phyloP scores from a whole-genome alignment of 2,888 invertebrate genomes.

The Drosophila cracens region DNA sequence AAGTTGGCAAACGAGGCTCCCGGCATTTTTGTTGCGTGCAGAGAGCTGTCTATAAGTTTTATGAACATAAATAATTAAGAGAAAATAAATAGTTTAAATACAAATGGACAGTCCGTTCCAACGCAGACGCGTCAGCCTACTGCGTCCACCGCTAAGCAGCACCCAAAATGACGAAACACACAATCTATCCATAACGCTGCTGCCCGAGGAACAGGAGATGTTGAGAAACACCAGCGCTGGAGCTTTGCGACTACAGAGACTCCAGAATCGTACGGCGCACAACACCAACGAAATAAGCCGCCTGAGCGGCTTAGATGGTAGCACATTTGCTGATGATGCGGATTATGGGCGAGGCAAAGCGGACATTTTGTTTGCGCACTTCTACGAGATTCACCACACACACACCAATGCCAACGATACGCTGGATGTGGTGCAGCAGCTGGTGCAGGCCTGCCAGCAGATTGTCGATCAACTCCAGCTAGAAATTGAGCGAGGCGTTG shows the following conservation, averaged over 20 bases:
- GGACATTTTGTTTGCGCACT: conserved; percentile 81
- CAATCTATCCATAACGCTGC: conserved; percentile 71
- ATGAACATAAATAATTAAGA: neutral
- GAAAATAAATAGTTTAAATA: neutral
- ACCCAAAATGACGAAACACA: conserved; percentile 30
- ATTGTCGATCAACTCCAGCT: conserved; percentile 76
- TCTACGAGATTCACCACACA: conserved; percentile 83
- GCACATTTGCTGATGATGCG: conserved; percentile 22
- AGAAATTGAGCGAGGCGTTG: conserved; percentile 58
- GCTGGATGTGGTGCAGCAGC: conserved; percentile 80
- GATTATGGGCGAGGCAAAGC: conserved; percentile 74
- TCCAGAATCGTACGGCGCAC: conserved; percentile 36
- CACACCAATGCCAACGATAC: conserved; percentile 79
- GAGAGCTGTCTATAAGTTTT: conserved; percentile 1
- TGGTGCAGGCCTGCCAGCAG: conserved; percentile 75
- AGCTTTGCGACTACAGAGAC: conserved; percentile 27
- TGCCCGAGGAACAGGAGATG: conserved; percentile 70
- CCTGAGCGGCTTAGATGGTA: conserved; percentile 30
- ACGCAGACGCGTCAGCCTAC: conserved; percentile 50
- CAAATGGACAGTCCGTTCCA: conserved; percentile 63
- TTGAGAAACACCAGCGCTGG: conserved; percentile 46
- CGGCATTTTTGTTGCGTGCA: conserved; percentile 70
- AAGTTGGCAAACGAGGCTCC: conserved; percentile 19
- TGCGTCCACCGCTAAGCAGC: conserved; percentile 44
- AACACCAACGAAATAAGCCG: conserved; percentile 46